Evolutionary conservation across 2,113 vertebrate genomes (phyloP).

Genomic region (Hemicordylus capensis): DNA sequence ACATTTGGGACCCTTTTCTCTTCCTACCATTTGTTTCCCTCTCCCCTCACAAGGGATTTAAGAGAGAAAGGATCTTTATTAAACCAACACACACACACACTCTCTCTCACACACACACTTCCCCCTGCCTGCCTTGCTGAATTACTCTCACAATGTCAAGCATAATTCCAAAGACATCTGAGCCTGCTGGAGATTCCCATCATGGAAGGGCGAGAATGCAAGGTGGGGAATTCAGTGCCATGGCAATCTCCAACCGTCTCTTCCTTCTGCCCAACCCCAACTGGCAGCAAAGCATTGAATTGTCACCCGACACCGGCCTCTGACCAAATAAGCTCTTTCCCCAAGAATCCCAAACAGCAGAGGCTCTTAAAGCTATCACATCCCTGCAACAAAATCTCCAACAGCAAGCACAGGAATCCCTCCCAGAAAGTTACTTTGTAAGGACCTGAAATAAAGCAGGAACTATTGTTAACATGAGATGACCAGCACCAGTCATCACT

Average conservation of each 20-base stretch:
- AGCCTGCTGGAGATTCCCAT: constrained; percentile 71
- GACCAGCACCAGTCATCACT: constrained; percentile 33
- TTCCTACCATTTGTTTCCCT: not conserved
- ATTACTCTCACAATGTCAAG: constrained; percentile 18
- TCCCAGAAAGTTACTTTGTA: constrained; percentile 52
- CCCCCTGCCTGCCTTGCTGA: constrained; percentile 27
- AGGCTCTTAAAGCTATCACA: constrained; percentile 67
- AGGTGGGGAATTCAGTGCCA: constrained; percentile 59
- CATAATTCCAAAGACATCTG: constrained; percentile 47
- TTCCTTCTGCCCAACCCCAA: constrained; percentile 58
- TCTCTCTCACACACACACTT: not conserved
- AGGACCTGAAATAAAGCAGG: constrained; percentile 55
- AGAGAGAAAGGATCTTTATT: not conserved
- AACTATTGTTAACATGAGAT: constrained; percentile 37
- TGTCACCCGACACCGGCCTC: constrained; percentile 59
- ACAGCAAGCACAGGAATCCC: constrained; percentile 73
- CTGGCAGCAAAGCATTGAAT: constrained; percentile 69
- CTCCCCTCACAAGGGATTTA: not conserved
- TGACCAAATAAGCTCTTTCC: constrained; percentile 52
- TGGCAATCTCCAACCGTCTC: constrained; percentile 41
- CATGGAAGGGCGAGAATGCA: constrained; percentile 64
- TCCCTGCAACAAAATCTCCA: constrained; percentile 76
- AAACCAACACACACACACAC: not conserved
- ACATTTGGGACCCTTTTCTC: not conserved
- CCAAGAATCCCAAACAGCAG: constrained; percentile 74